Evolutionary conservation across 2,888 invertebrate species (phyloP).

Genomic region (Agrypnus murinus): DNA sequence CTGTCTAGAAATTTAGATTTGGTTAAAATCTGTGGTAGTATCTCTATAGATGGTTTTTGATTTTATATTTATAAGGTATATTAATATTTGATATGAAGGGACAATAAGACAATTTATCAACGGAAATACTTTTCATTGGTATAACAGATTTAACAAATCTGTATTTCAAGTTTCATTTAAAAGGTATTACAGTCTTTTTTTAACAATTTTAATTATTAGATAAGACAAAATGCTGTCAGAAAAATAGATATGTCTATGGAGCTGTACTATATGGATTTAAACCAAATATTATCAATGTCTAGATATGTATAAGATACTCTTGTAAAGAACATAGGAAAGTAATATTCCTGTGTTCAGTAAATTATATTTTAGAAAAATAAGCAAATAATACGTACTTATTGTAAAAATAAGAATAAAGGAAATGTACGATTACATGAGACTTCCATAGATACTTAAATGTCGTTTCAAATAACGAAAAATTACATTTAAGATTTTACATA

Average conservation of each 20-base stretch:
- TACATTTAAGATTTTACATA: not conserved
- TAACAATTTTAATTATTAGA: too few species aligned
- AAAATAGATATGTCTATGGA: too few species aligned
- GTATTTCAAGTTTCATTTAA: too few species aligned
- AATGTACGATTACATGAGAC: conserved; percentile 15
- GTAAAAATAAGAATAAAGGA: not conserved
- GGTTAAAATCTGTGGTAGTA: not conserved
- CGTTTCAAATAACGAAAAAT: conserved; percentile 22
- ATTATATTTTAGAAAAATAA: conserved; percentile 9
- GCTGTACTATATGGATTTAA: too few species aligned
- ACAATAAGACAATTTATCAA: not conserved
- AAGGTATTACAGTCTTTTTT: too few species aligned
- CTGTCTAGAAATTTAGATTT: conserved; percentile 61
- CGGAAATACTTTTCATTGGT: too few species aligned
- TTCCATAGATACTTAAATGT: conserved; percentile 26
- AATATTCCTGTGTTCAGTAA: conserved; percentile 15
- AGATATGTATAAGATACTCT: conserved; percentile 5
- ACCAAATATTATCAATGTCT: not conserved
- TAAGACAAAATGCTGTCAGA: too few species aligned
- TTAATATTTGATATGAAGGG: not conserved
- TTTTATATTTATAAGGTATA: not conserved
- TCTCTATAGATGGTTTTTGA: conserved; percentile 9
- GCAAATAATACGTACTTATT: conserved; percentile 23
- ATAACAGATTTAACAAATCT: too few species aligned
- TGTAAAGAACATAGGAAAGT: conserved; percentile 9